Percentiles rank a stretch among this genome's conserved stretches.
phyloP scores from a whole-genome alignment of 2,888 invertebrate species.

The Pantelozetes paolii region DNA sequence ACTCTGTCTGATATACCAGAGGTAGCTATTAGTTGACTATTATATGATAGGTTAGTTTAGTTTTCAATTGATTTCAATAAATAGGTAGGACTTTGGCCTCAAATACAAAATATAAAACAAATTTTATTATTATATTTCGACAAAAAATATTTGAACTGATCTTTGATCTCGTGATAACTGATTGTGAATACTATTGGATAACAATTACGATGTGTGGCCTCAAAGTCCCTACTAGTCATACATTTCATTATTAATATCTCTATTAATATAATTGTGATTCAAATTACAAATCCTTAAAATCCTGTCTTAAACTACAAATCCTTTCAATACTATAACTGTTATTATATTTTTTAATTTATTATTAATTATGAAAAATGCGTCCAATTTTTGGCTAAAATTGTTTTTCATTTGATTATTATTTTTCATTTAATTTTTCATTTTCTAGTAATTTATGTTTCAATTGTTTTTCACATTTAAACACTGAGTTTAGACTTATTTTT shows the following conservation, averaged over 20 bases:
- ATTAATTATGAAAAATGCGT: neutral
- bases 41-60: no score
- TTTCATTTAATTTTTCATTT: neutral
- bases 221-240: neutral
- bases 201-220: neutral
- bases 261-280: slow-evolving; percentile 2
- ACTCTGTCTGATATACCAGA: neutral
- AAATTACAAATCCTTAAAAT: neutral
- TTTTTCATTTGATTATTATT: neutral
- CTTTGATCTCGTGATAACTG: slow-evolving; percentile 1
- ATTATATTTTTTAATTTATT: no score
- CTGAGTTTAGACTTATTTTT: no score
- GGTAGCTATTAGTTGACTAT: neutral
- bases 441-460: no score
- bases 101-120: neutral
- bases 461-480: no score
- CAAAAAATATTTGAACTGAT: neutral
- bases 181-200: neutral
- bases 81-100: slow-evolving; percentile 1
- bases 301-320: neutral
- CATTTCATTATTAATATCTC: neutral
- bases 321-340: no score
- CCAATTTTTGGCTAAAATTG: neutral
- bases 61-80: neutral
- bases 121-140: neutral